phyloP scores from a whole-genome alignment of 1,140 invertebrate genomes.

The Solenopsis invicta region DNA sequence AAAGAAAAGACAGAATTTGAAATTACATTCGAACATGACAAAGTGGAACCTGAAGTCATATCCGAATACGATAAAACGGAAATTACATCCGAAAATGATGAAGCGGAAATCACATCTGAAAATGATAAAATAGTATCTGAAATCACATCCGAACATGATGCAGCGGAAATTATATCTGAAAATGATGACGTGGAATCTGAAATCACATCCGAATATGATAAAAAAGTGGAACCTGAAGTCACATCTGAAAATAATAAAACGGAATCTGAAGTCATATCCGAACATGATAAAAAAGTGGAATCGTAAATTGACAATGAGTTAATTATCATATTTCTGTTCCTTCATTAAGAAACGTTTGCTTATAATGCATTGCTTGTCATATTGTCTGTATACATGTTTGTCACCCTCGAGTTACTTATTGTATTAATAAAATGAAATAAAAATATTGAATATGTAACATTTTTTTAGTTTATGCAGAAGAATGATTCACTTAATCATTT shows the following conservation, averaged over 20 bases:
- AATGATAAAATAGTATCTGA: neutral
- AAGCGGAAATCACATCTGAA: neutral
- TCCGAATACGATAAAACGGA: neutral
- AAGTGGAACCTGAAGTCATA: neutral
- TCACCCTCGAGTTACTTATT: neutral
- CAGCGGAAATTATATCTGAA: neutral
- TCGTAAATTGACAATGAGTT: neutral
- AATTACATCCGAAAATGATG: too few species aligned
- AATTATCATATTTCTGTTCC: neutral
- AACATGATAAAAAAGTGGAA: neutral
- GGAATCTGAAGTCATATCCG: neutral
- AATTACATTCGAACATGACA: neutral
- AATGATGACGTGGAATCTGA: neutral
- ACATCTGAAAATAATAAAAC: too few species aligned
- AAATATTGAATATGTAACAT: constrained; percentile 7
- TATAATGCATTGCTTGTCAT: neutral
- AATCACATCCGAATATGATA: neutral
- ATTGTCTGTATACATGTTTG: neutral
- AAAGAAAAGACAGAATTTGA: constrained; percentile 8
- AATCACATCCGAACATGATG: neutral
- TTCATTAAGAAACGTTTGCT: neutral
- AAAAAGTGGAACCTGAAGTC: neutral
- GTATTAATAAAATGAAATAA: constrained; percentile 20
- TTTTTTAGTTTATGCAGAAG: neutral
- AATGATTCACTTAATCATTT: neutral